Conservation (phyloP, 2,888 invertebrate genomes). For the Scotopteryx bipunctaria region DNA sequence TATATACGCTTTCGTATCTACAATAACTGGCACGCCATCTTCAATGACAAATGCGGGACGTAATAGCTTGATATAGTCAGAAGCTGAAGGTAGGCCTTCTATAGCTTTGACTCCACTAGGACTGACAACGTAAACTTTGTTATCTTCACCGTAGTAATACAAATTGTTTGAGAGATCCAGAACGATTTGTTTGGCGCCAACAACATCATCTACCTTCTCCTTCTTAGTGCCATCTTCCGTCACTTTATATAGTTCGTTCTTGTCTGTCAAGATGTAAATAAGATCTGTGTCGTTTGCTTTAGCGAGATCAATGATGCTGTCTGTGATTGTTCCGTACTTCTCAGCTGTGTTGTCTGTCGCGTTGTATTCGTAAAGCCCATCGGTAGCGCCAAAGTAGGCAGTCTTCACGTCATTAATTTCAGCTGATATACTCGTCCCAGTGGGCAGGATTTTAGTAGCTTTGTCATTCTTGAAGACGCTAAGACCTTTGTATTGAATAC, state of each 20-base stretch:
- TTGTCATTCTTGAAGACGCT: constrained; percentile 43
- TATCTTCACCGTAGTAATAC: constrained; percentile 54
- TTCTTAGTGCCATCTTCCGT: constrained; percentile 58
- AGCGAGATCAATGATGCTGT: constrained; percentile 53
- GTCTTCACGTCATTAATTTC: constrained; percentile 41
- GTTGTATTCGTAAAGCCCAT: constrained; percentile 51
- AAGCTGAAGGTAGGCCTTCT: constrained; percentile 52
- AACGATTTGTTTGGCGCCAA: constrained; percentile 56
- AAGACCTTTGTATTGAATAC: constrained; percentile 49
- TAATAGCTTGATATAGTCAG: constrained; percentile 46
- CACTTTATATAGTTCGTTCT: constrained; percentile 58
- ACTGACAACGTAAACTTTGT: constrained; percentile 48
- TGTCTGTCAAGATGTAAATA: constrained; percentile 59
- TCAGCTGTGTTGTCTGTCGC: constrained; percentile 37
- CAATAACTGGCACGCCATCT: constrained; percentile 47
- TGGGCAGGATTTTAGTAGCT: constrained; percentile 47
- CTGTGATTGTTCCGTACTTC: constrained; percentile 57
- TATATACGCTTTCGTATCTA: constrained; percentile 49
- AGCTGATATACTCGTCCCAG: constrained; percentile 50
- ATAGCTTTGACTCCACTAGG: constrained; percentile 49
- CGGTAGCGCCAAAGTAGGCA: constrained; percentile 44
- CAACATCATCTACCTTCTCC: constrained; percentile 48
- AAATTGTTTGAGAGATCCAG: constrained; percentile 60
- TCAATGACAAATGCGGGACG: constrained; percentile 55
- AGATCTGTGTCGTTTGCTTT: constrained; percentile 50